Evolutionary conservation across 2,797 vertebrate species (phyloP).

Genomic region (Acanthurus tractus): DNA sequence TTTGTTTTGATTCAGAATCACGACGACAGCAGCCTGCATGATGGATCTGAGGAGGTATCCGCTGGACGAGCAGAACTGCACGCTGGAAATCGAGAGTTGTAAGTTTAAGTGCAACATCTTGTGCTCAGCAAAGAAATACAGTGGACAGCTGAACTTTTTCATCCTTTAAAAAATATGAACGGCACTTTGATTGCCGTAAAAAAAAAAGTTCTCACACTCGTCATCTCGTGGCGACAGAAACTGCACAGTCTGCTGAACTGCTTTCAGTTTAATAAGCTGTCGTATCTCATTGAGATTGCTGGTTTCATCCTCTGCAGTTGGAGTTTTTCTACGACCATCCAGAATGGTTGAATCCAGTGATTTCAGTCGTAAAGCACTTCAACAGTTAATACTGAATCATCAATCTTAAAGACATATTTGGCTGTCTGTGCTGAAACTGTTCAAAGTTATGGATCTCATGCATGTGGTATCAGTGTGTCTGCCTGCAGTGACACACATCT

Average conservation of each 20-base stretch:
- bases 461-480: constrained; percentile 34
- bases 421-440: constrained; percentile 44
- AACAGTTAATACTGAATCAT: constrained; percentile 43
- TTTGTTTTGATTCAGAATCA: constrained; percentile 90
- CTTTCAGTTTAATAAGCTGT: constrained; percentile 68
- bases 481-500: constrained; percentile 41
- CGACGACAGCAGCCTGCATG: constrained; percentile 98
- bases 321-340: constrained; percentile 27
- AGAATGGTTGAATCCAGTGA: constrained; percentile 31
- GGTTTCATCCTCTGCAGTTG: constrained; percentile 21
- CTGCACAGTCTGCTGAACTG: constrained; percentile 61
- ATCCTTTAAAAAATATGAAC: constrained; percentile 61
- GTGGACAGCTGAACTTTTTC: constrained; percentile 43
- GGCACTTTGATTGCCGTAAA: constrained; percentile 35
- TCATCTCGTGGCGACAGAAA: constrained; percentile 55
- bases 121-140: constrained; percentile 45
- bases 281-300: constrained; percentile 52
- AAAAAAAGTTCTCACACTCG: constrained; percentile 42
- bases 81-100: constrained; percentile 99
- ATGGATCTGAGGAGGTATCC: constrained; percentile 99
- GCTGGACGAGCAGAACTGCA: constrained; percentile 98
- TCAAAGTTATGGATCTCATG: constrained; percentile 34
- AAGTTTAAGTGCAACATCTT: constrained; percentile 77
- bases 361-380: constrained; percentile 16
- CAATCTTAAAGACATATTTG: constrained; percentile 46